phyloP scores from a whole-genome alignment of 53 echinoderm and acorn worm species.

The Stichopus horrens region DNA sequence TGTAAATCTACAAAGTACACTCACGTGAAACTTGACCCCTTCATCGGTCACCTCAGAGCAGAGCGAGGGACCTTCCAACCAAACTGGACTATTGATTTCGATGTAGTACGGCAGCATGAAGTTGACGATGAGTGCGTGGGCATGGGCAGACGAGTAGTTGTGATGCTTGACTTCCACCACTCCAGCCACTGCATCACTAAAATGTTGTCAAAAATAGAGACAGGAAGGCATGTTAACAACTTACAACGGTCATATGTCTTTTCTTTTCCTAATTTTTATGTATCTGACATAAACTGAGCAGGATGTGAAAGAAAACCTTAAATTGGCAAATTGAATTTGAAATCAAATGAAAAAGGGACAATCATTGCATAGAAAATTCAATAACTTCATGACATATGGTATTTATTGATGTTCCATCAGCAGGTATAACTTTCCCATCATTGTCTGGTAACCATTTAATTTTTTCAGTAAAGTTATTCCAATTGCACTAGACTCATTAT shows the following conservation, averaged over 20 bases:
- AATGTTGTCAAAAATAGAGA: not conserved
- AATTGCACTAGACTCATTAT: not conserved
- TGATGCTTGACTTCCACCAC: conserved; percentile 62
- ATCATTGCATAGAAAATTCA: too few species aligned
- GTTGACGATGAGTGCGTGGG: conserved; percentile 66
- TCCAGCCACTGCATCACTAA: conserved; percentile 21
- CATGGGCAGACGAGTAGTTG: conserved; percentile 68
- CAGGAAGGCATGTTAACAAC: not conserved
- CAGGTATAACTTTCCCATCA: too few species aligned
- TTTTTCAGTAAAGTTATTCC: too few species aligned
- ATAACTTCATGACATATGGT: too few species aligned
- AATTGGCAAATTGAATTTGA: too few species aligned
- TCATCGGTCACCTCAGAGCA: conserved; percentile 60
- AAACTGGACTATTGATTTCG: conserved; percentile 61
- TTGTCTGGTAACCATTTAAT: too few species aligned
- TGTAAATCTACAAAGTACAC: not conserved
- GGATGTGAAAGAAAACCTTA: too few species aligned
- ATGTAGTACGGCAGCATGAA: conserved; percentile 86
- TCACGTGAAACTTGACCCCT: conserved; percentile 86
- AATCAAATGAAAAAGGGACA: too few species aligned
- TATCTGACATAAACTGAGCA: too few species aligned
- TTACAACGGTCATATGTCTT: too few species aligned
- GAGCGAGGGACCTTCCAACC: conserved; percentile 71
- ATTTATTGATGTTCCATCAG: too few species aligned
- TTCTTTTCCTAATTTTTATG: too few species aligned